A percentile compares a stretch with the other conserved stretches of the same genome.
Evolutionary conservation across 2,888 invertebrate species (phyloP).

Genomic region (Troides aeacus): DNA sequence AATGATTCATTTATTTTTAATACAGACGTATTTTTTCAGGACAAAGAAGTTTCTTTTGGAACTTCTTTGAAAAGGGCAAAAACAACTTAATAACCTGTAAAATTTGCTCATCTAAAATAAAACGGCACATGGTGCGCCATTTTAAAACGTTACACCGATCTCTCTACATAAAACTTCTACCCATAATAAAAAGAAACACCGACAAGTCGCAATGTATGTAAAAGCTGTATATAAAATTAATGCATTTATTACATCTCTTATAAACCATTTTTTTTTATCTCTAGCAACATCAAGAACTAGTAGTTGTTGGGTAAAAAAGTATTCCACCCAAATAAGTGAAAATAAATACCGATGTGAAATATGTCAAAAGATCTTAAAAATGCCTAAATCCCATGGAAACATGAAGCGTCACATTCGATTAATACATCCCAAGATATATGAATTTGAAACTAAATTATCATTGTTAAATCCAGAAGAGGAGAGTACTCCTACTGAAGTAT

Average conservation of each 20-base stretch:
- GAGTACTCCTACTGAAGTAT: neutral
- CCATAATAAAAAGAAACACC: conserved; percentile 1
- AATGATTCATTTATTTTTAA: neutral
- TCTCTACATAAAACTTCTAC: conserved; percentile 6
- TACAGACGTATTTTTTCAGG: conserved; percentile 3
- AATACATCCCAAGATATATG: conserved; percentile 20
- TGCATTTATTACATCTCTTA: neutral
- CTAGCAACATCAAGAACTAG: neutral
- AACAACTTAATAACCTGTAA: conserved; percentile 12
- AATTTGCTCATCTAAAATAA: conserved; percentile 17
- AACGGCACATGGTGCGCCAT: conserved; percentile 19
- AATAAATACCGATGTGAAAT: conserved; percentile 19
- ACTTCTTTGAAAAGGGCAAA: conserved; percentile 9
- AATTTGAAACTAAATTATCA: conserved; percentile 12
- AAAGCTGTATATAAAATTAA: neutral
- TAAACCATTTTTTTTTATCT: neutral
- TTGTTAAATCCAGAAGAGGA: neutral
- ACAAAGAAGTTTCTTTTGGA: conserved; percentile 16
- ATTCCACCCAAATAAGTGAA: conserved; percentile 7
- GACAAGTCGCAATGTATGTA: conserved; percentile 6
- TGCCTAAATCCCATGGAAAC: conserved; percentile 25
- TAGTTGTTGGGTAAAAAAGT: conserved; percentile 24
- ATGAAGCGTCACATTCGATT: conserved; percentile 24
- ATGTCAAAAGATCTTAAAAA: conserved; percentile 16
- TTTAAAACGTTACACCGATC: conserved; percentile 21